A percentile compares a stretch with the other conserved stretches of the same genome.
Conservation (phyloP, 2,888 invertebrate species). For the Drosophila yooni region DNA sequence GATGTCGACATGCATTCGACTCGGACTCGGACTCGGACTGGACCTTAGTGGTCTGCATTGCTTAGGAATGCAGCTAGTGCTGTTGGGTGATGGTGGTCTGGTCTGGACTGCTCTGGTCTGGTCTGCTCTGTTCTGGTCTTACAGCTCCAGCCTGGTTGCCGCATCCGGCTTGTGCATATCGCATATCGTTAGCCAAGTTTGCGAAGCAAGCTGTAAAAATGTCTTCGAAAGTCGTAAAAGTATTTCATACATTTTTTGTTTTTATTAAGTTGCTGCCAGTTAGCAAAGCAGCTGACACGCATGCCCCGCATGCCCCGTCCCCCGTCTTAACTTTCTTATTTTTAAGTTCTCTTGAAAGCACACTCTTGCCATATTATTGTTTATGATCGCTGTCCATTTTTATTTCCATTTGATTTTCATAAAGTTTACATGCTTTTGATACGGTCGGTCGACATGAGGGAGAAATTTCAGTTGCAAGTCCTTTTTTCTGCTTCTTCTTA, state of each 20-base stretch:
- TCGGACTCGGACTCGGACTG: conserved; percentile 16
- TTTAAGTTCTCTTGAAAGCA: conserved; percentile 55
- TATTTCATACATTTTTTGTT: conserved; percentile 79
- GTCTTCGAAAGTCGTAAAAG: conserved; percentile 82
- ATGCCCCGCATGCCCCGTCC: neutral
- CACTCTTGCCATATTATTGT: conserved; percentile 68
- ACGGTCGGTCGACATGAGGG: conserved; percentile 27
- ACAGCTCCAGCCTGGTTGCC: conserved; percentile 8
- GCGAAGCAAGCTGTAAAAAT: conserved; percentile 77
- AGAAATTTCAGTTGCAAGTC: neutral
- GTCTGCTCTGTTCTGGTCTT: neutral
- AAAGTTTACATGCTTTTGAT: conserved; percentile 76
- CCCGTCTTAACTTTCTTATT: conserved; percentile 16
- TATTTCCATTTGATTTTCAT: conserved; percentile 81
- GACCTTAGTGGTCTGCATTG: conserved; percentile 25
- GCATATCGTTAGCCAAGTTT: conserved; percentile 80
- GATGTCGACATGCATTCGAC: conserved; percentile 75
- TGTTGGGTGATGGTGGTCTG: neutral
- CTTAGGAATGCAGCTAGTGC: conserved; percentile 50
- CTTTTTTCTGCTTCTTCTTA: neutral
- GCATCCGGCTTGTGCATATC: conserved; percentile 61
- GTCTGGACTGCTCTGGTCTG: neutral
- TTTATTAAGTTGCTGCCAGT: conserved; percentile 72
- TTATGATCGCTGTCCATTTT: conserved; percentile 74
- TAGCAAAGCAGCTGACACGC: conserved; percentile 43